Percentiles rank a stretch among this genome's conserved stretches.
These are phyloP conservation scores for Cheumatopsyche charites DNA, from an alignment of 1,140 invertebrate species.

Conservation along the genomic window DNA sequence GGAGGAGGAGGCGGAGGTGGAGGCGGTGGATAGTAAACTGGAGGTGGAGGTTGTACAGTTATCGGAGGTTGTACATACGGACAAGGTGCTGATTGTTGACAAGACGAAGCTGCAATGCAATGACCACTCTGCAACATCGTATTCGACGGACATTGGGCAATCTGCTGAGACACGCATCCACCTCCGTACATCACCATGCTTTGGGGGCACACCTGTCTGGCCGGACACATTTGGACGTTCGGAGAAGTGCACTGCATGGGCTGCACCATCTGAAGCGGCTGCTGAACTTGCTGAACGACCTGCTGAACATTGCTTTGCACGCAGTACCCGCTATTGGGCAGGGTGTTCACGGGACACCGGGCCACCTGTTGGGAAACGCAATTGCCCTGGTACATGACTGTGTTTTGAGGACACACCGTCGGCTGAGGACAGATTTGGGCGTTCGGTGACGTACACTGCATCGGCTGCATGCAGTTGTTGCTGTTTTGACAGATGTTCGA, in stretches of 20 bases:
- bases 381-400: background rate
- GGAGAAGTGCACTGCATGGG: background rate
- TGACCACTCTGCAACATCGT: background rate
- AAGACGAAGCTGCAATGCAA: background rate
- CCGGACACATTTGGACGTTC: background rate
- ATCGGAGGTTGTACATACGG: background rate
- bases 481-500: no score
- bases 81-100: background rate
- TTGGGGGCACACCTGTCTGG: background rate
- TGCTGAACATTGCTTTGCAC: no score
- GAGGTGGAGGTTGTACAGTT: background rate
- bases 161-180: background rate
- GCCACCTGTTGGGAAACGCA: slow-evolving; percentile 1
- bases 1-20: background rate
- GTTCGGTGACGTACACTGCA: background rate
- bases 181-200: slow-evolving; percentile 7
- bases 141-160: background rate
- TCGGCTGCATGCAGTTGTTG: background rate
- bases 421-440: background rate
- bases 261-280: no score
- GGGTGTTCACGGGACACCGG: background rate
- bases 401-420: slow-evolving; percentile 9
- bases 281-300: no score
- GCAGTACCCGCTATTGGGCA: background rate
- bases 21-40: background rate